A percentile compares a stretch with the other conserved stretches of the same genome.
These are phyloP conservation scores for Pangasius macronema DNA, from an alignment of 2,797 vertebrate genomes.

Conservation along the genomic window DNA sequence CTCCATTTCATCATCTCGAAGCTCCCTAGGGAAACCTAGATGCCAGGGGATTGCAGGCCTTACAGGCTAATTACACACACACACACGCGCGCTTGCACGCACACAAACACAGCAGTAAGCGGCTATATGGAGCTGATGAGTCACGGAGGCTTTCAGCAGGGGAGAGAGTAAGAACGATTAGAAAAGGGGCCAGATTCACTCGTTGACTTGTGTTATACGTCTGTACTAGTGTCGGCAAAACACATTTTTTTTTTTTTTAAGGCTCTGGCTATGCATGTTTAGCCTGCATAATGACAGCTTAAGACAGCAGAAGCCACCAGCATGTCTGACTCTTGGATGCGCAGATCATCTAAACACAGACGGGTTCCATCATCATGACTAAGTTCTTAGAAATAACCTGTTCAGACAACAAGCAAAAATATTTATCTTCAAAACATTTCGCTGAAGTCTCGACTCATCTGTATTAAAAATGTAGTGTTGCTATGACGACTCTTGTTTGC, in stretches of 20 bases:
- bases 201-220: no score
- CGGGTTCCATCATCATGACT: background rate
- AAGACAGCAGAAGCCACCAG: background rate
- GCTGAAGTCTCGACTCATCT: constrained; percentile 13
- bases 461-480: constrained; percentile 60
- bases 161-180: no score
- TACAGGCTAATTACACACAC: constrained; percentile 1
- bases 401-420: background rate
- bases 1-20: background rate
- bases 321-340: background rate
- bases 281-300: background rate
- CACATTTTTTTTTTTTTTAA: background rate
- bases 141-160: constrained; percentile 50
- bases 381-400: background rate
- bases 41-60: background rate
- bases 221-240: no score
- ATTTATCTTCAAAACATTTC: constrained; percentile 8
- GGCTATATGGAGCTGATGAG: constrained; percentile 52
- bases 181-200: no score
- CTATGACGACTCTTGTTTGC: constrained; percentile 60
- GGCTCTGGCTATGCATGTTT: background rate
- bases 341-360: background rate
- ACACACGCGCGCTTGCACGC: background rate
- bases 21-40: background rate
- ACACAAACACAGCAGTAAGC: background rate